These are phyloP conservation scores for Zenarchopterus dispar DNA, from an alignment of 2,797 vertebrate genomes.

Conservation along the genomic window DNA sequence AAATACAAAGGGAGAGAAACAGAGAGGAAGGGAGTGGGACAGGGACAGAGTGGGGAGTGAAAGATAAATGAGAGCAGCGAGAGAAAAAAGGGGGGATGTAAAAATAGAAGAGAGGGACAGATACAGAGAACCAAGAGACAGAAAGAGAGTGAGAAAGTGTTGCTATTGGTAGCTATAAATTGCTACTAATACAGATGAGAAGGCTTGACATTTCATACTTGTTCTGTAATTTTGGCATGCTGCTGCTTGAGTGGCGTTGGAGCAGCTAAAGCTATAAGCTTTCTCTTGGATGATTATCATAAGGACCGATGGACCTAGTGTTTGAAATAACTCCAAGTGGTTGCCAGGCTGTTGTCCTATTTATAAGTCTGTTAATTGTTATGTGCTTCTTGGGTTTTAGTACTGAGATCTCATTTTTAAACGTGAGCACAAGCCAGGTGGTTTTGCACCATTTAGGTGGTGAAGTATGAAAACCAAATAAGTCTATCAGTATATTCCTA, in stretches of 20 bases:
- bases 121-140: constrained; percentile 66
- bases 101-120: constrained; percentile 78
- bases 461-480: constrained; percentile 29
- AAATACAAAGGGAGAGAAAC: constrained; percentile 74
- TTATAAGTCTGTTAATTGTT: constrained; percentile 77
- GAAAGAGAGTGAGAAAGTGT: constrained; percentile 62
- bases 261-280: constrained; percentile 74
- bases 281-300: constrained; percentile 74
- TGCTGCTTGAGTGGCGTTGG: constrained; percentile 71
- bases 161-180: constrained; percentile 83
- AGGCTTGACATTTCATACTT: constrained; percentile 78
- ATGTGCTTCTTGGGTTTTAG: constrained; percentile 69
- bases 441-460: constrained; percentile 23
- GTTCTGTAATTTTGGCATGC: constrained; percentile 78
- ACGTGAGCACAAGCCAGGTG: constrained; percentile 29
- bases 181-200: constrained; percentile 79
- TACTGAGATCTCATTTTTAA: constrained; percentile 70
- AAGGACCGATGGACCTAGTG: constrained; percentile 74
- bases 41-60: constrained; percentile 67
- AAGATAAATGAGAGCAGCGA: constrained; percentile 81
- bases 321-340: constrained; percentile 75
- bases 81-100: constrained; percentile 75
- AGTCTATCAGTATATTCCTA: constrained; percentile 32
- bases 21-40: constrained; percentile 63
- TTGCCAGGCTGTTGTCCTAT: constrained; percentile 78